phyloP scores from a whole-genome alignment of 1,140 invertebrate species.

The Bombus soroeensis region DNA sequence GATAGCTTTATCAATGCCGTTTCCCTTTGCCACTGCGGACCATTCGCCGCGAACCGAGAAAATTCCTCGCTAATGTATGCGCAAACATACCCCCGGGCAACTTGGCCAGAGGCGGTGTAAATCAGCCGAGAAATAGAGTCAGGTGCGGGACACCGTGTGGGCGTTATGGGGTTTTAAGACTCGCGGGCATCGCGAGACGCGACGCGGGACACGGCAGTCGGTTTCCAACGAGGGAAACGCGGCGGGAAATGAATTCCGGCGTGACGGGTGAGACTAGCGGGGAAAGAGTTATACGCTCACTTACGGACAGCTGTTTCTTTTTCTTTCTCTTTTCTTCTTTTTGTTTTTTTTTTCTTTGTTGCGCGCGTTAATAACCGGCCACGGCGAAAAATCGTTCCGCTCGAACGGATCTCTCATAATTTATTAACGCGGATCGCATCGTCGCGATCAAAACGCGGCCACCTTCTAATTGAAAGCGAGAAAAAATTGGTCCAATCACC shows the following conservation, averaged over 20 bases:
- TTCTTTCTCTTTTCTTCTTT: too few species aligned
- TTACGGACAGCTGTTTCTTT: constrained; percentile 20
- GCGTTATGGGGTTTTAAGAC: constrained; percentile 6
- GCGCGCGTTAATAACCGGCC: too few species aligned
- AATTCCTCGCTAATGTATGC: constrained; percentile 51
- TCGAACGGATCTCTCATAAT: too few species aligned
- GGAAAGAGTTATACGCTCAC: constrained; percentile 18
- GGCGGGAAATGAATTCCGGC: constrained; percentile 31
- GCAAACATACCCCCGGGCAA: constrained; percentile 24
- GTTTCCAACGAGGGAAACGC: not conserved
- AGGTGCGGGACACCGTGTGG: constrained; percentile 46
- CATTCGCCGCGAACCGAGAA: constrained; percentile 35
- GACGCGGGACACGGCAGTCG: too few species aligned
- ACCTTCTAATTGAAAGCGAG: not conserved
- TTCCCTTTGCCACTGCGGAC: constrained; percentile 34
- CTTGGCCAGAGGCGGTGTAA: constrained; percentile 9
- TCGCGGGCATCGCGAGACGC: not conserved
- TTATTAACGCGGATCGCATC: not conserved
- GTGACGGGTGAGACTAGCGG: not conserved
- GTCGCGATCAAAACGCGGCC: not conserved
- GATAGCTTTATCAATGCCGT: constrained; percentile 55
- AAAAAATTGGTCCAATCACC: constrained; percentile 15
- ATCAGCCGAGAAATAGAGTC: constrained; percentile 54
- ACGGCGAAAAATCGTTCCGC: too few species aligned
- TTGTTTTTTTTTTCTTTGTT: too few species aligned